These are phyloP conservation scores for Arrhopalites spinosus DNA, from an alignment of 2,888 invertebrate genomes.

Conservation along the genomic window DNA sequence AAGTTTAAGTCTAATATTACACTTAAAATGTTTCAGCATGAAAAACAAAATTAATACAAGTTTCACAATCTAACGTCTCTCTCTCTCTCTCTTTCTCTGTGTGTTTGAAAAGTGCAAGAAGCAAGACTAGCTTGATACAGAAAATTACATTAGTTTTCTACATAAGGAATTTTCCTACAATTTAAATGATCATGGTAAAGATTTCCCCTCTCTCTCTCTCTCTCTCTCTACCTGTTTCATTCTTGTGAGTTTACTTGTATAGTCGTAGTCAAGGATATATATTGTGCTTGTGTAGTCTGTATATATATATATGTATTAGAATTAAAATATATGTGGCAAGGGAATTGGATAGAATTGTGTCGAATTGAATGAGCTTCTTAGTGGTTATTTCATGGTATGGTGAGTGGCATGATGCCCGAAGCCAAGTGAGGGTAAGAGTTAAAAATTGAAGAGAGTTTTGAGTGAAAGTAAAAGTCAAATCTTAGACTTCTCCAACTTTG, in stretches of 20 bases:
- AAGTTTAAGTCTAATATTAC: too few relatives aligned
- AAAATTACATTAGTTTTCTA: not conserved
- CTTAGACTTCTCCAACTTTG: too few relatives aligned
- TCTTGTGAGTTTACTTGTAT: not conserved
- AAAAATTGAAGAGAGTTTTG: too few relatives aligned
- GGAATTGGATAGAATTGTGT: slow-evolving; percentile 11
- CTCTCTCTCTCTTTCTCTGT: not conserved
- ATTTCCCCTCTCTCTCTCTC: not conserved
- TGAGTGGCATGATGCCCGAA: slow-evolving; percentile 27
- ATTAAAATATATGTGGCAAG: not conserved
- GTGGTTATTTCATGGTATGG: slow-evolving; percentile 32
- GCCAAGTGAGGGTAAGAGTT: too few relatives aligned
- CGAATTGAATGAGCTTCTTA: slow-evolving; percentile 23
- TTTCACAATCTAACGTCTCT: too few relatives aligned
- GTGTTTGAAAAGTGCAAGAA: too few relatives aligned
- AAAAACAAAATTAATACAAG: too few relatives aligned
- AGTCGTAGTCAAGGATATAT: not conserved
- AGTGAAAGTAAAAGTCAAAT: too few relatives aligned
- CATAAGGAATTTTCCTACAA: not conserved
- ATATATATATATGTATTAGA: not conserved
- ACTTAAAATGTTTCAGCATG: too few relatives aligned
- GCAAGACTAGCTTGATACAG: not conserved
- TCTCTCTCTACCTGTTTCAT: too few relatives aligned
- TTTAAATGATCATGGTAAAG: not conserved
- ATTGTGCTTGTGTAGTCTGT: not conserved